A percentile compares a stretch with the other conserved stretches of the same genome.
Conservation (phyloP, 2,888 invertebrate species). For the Fragum fragum region DNA sequence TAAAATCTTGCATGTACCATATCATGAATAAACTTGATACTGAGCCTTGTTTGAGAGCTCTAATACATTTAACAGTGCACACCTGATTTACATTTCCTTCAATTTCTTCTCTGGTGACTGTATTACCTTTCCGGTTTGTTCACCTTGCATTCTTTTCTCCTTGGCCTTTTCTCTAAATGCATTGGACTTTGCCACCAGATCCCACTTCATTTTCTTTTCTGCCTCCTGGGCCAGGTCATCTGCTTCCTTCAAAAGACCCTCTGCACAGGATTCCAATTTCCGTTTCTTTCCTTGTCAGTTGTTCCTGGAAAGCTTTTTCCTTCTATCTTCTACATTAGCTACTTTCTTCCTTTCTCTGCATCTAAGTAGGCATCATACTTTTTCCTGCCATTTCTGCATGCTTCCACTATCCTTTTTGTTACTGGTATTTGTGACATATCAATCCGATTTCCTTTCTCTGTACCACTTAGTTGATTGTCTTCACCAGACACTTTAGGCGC, state of each 20-base stretch:
- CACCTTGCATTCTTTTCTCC: conserved; percentile 24
- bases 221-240: conserved; percentile 42
- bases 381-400: conserved; percentile 32
- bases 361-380: conserved; percentile 28
- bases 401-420: conserved; percentile 34
- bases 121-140: conserved; percentile 1
- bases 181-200: conserved; percentile 32
- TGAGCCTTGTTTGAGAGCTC: conserved; percentile 2
- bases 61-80: not conserved
- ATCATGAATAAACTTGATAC: conserved; percentile 6
- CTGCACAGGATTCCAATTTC: conserved; percentile 34
- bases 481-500: conserved; percentile 13
- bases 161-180: conserved; percentile 25
- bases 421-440: conserved; percentile 32
- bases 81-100: not conserved
- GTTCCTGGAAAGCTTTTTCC: conserved; percentile 9
- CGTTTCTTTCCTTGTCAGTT: conserved; percentile 28
- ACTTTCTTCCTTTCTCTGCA: conserved; percentile 38
- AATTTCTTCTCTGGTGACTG: not conserved
- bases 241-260: conserved; percentile 33
- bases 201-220: conserved; percentile 44
- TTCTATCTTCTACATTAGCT: conserved; percentile 27
- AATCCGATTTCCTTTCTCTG: conserved; percentile 6
- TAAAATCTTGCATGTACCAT: not conserved
- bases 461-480: conserved; percentile 3